These are phyloP conservation scores for Phymorhynchus buccinoides DNA, from an alignment of 1,140 invertebrate genomes.

Conservation along the genomic window DNA sequence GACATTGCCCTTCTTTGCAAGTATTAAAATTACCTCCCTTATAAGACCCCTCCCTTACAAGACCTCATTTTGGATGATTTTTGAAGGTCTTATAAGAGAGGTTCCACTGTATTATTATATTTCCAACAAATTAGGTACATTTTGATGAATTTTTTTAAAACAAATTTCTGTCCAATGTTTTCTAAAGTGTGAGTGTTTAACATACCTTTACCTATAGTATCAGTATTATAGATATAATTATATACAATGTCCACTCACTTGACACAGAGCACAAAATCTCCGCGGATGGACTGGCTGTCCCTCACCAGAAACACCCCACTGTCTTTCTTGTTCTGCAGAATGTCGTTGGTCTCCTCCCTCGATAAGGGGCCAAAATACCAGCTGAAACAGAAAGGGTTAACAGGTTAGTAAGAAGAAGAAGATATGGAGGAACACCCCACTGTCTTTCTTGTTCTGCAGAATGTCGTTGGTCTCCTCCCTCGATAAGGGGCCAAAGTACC, in stretches of 20 bases:
- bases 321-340: constrained; percentile 85
- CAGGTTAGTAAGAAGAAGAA: too few species aligned
- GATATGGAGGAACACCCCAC: constrained; percentile 97
- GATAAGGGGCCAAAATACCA: constrained; percentile 97
- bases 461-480: constrained; percentile 93
- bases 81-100: too few species aligned
- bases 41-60: too few species aligned
- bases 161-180: too few species aligned
- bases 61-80: too few species aligned
- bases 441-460: constrained; percentile 84
- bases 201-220: too few species aligned
- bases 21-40: too few species aligned
- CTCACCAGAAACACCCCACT: constrained; percentile 96
- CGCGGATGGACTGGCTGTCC: constrained; percentile 91
- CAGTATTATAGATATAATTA: not conserved
- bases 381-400: constrained; percentile 77
- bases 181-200: too few species aligned
- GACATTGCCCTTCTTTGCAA: too few species aligned
- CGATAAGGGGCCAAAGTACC: constrained; percentile 95
- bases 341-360: constrained; percentile 91
- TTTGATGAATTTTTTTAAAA: too few species aligned
- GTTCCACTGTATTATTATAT: too few species aligned
- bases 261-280: constrained; percentile 92
- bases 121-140: too few species aligned
- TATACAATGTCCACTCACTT: constrained; percentile 58